Evolutionary conservation across 2,113 vertebrate genomes (phyloP), one percentile per base, ranked within the genome.

Genomic region (Callospermophilus lateralis): DNA sequence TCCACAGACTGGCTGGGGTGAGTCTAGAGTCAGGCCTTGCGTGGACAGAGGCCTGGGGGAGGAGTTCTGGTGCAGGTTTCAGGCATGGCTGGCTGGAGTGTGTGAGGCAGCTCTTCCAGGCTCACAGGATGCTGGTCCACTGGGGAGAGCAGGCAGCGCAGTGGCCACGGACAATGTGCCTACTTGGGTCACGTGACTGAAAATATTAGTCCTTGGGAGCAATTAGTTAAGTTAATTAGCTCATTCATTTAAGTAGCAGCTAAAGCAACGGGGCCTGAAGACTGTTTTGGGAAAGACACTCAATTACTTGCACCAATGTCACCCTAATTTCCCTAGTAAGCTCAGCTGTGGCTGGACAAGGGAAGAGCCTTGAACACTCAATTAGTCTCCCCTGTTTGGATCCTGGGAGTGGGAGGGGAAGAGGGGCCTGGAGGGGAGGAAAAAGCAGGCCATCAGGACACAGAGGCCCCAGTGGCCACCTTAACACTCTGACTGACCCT

Each of bases 171-270:
- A 81, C 81, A 87, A 22, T 8, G 13, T 26, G 48, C 63, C 80
- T 84, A 90, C 68, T 55, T 72, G 32, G 94, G 67, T 85, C 83
- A 90, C 0, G 1, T 84, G 84, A 67, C 16, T 84, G 51, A 83
- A 95, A 78, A 67, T 81, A 94, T 92, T 34, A 45, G 94, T 91
- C 78, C 81, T 67, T 30, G 8, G 12, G 90, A 98, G 67, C 94
- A 94, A 97, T 98, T 97, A 97, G 86, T 93, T 97, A 90, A 80
- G 74, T 89, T 97, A 97, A 98, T 98, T 96, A 98, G 90, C 93
- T 96, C 58, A 76, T 95, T 77, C 70, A 58, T 84, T 94, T 97
- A 88, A 94, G 92, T 81, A 79, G 61, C 55, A 90, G 81, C 93
- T 89, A 93, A 97, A 3, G 73, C 93, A 93, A 78, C 0, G 0